These are phyloP conservation scores for Heliothis subflexa DNA, from an alignment of 1,140 invertebrate genomes.

Conservation along the genomic window DNA sequence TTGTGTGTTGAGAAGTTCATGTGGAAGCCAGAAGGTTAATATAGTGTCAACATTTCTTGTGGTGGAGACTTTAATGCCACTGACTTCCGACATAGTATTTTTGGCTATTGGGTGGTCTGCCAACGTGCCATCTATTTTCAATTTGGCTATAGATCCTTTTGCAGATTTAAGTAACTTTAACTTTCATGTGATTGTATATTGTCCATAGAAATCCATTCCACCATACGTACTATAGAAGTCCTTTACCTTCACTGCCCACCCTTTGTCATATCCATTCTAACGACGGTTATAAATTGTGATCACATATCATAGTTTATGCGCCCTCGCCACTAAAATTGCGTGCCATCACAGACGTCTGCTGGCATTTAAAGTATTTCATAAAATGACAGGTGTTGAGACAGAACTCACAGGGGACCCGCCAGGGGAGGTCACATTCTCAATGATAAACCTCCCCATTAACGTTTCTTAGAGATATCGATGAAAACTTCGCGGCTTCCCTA, in stretches of 20 bases:
- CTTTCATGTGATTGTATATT: no score
- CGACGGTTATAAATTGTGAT: background rate
- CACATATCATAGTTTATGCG: constrained; percentile 10
- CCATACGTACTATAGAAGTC: background rate
- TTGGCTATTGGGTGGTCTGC: no score
- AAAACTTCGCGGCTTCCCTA: no score
- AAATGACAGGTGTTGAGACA: constrained; percentile 32
- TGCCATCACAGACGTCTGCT: background rate
- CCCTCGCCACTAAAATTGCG: constrained; percentile 5
- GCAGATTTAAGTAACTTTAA: no score
- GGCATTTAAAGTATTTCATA: constrained; percentile 21
- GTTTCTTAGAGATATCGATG: background rate
- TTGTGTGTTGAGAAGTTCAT: constrained; percentile 16
- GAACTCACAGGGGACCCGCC: background rate
- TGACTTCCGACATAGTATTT: background rate
- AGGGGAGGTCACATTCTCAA: background rate
- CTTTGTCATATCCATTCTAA: background rate
- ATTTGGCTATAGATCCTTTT: no score
- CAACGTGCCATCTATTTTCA: no score
- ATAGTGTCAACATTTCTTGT: background rate
- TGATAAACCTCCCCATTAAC: background rate
- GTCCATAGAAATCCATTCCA: no score
- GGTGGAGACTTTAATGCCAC: background rate
- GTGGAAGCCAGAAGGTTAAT: background rate
- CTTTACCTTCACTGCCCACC: background rate